Evolutionary conservation across 2,888 invertebrate species (phyloP).

Genomic region (Leptinotarsa peninsularis): DNA sequence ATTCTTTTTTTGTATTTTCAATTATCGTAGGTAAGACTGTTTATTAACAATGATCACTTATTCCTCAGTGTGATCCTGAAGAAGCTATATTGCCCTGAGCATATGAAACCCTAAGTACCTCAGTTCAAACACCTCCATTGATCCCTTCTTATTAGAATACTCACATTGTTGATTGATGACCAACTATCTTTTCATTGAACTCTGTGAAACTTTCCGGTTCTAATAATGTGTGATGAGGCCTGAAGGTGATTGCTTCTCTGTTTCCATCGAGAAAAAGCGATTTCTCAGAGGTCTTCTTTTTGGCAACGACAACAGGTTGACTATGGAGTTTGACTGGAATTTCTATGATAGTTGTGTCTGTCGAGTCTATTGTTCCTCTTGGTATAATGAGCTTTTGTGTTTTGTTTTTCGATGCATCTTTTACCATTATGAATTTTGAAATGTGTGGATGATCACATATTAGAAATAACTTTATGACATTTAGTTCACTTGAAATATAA

Average conservation of each 20-base stretch:
- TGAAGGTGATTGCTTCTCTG: background rate
- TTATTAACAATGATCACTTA: no score
- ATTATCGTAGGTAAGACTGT: no score
- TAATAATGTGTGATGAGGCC: background rate
- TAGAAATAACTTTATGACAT: slow-evolving; percentile 9
- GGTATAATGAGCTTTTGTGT: slow-evolving; percentile 58
- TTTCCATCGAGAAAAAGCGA: background rate
- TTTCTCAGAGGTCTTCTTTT: slow-evolving; percentile 31
- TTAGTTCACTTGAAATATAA: no score
- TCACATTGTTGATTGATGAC: background rate
- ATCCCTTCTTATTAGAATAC: background rate
- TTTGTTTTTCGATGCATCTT: slow-evolving; percentile 21
- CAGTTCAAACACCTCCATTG: background rate
- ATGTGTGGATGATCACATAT: slow-evolving; percentile 5
- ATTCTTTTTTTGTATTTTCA: no score
- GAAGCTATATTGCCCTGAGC: no score
- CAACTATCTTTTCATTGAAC: background rate
- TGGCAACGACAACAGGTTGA: slow-evolving; percentile 57
- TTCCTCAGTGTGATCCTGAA: no score
- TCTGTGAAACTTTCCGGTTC: background rate
- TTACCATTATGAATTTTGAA: slow-evolving; percentile 38
- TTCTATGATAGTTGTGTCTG: slow-evolving; percentile 60
- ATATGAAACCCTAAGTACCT: no score
- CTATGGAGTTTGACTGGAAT: slow-evolving; percentile 55
- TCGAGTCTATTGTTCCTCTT: slow-evolving; percentile 58